These are phyloP conservation scores for Coleophora flavipennella DNA, from an alignment of 2,888 invertebrate genomes.

Conservation along the genomic window DNA sequence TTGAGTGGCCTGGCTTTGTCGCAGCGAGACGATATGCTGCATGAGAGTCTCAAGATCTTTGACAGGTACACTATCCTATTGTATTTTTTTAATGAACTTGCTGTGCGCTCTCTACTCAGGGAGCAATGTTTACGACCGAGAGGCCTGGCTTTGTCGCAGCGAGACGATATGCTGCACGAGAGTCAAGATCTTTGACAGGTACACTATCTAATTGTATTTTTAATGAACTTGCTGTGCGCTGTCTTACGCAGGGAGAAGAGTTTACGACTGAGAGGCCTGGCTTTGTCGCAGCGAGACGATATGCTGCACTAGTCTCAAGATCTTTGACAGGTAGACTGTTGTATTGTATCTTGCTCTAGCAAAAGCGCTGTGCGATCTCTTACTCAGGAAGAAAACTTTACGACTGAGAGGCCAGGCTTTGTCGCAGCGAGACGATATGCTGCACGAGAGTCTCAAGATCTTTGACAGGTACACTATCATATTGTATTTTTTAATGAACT, in stretches of 20 bases:
- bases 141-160: slow-evolving; percentile 60
- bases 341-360: no score
- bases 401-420: slow-evolving; percentile 74
- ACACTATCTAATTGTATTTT: no score
- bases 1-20: slow-evolving; percentile 71
- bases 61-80: no score
- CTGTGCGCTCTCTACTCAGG: slow-evolving; percentile 89
- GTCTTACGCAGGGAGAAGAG: slow-evolving; percentile 68
- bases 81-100: no score
- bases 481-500: no score
- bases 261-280: slow-evolving; percentile 75
- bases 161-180: slow-evolving; percentile 79
- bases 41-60: slow-evolving; percentile 32
- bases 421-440: slow-evolving; percentile 77
- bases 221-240: no score
- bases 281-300: slow-evolving; percentile 74
- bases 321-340: slow-evolving; percentile 89
- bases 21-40: slow-evolving; percentile 79
- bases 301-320: slow-evolving; percentile 85
- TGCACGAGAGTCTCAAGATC: slow-evolving; percentile 51
- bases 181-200: slow-evolving; percentile 89
- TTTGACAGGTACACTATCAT: slow-evolving; percentile 43
- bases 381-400: slow-evolving; percentile 90
- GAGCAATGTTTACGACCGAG: slow-evolving; percentile 87
- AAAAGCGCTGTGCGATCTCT: slow-evolving; percentile 92